Conservation (phyloP, 2,113 vertebrate species). For the human region DNA sequence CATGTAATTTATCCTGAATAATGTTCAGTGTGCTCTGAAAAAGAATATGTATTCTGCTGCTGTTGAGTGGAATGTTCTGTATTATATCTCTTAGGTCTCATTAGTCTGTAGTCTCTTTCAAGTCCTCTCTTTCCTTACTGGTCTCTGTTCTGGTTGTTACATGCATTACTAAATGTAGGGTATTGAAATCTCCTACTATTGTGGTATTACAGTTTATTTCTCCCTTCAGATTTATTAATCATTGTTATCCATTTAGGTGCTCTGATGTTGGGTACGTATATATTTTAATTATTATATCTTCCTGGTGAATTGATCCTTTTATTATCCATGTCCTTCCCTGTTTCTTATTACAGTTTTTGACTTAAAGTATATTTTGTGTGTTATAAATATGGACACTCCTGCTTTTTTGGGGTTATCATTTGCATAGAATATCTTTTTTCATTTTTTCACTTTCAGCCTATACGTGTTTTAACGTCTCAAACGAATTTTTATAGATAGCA, state of each 20-base stretch:
- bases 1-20: not conserved
- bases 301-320: not conserved
- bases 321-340: not conserved
- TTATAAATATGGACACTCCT: not conserved
- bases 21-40: not conserved
- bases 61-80: not conserved
- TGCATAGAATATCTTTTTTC: not conserved
- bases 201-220: not conserved
- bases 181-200: not conserved
- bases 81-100: not conserved
- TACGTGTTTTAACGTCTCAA: not conserved
- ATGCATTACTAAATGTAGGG: not conserved
- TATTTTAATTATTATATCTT: not conserved
- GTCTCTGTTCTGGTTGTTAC: not conserved
- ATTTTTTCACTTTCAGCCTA: not conserved
- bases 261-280: not conserved
- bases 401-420: not conserved
- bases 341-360: not conserved
- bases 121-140: not conserved
- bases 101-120: not conserved
- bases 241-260: not conserved
- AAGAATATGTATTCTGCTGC: not conserved
- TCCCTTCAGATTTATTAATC: not conserved
- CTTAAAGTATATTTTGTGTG: not conserved
- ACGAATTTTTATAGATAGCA: no score